Percentiles rank a stretch among this genome's conserved stretches.
Evolutionary conservation across 2,797 vertebrate species (phyloP).

Genomic region (Lacerta agilis): DNA sequence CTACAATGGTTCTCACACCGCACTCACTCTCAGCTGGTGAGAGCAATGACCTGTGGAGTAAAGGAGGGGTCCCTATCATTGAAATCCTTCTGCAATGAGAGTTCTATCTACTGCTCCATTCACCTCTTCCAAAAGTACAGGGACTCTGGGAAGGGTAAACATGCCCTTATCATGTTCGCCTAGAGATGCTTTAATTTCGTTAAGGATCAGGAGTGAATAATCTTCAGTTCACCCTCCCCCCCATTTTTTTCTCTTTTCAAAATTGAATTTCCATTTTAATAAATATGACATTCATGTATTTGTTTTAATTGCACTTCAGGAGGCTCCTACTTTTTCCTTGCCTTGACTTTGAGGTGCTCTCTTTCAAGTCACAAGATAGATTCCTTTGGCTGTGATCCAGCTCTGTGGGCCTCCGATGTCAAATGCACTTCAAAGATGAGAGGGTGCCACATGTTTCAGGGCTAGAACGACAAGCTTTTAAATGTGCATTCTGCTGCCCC

Average conservation of each 20-base stretch:
- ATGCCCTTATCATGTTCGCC: not conserved
- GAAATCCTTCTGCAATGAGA: not conserved
- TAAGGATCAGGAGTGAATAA: not conserved
- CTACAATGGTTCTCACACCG: no score
- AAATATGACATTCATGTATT: slow-evolving; percentile 32
- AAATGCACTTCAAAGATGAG: not conserved
- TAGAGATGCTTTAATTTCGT: not conserved
- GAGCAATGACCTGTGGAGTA: no score
- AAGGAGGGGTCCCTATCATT: not conserved
- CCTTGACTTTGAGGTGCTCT: slow-evolving; percentile 7
- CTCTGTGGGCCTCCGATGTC: not conserved
- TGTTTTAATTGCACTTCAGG: not conserved
- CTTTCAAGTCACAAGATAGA: not conserved
- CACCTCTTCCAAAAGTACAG: not conserved
- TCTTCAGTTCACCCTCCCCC: not conserved
- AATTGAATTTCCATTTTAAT: not conserved
- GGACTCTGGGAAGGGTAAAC: not conserved
- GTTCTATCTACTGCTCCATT: not conserved
- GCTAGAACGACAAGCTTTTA: not conserved
- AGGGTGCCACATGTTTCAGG: not conserved
- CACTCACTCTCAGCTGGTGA: no score
- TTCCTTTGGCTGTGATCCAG: not conserved
- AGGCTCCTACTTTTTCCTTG: not conserved
- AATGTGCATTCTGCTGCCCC: no score
- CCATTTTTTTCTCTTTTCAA: no score